phyloP scores from a whole-genome alignment of 1,140 invertebrate species.

The Microplitis demolitor region DNA sequence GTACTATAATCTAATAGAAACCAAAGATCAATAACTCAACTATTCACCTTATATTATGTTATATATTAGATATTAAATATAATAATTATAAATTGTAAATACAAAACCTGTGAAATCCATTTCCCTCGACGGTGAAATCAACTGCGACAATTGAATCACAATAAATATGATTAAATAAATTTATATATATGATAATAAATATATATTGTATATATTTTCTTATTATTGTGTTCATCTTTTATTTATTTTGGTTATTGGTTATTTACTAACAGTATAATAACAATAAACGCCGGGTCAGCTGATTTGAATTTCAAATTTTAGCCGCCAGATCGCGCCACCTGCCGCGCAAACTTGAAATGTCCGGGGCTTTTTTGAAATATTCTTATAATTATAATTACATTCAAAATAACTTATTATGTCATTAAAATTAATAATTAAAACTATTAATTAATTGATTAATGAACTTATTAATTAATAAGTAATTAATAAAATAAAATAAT shows the following conservation, averaged over 20 bases:
- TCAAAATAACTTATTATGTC: no score
- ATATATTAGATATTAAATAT: neutral
- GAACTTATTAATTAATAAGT: no score
- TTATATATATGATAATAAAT: neutral
- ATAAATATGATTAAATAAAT: conserved; percentile 1
- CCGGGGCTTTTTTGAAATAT: no score
- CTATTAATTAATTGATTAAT: no score
- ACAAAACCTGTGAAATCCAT: conserved; percentile 54
- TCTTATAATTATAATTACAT: no score
- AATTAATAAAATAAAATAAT: no score
- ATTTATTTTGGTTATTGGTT: no score
- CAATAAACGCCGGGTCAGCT: neutral
- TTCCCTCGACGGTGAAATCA: conserved; percentile 35
- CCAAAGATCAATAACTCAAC: neutral
- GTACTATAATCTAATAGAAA: no score
- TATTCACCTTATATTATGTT: neutral
- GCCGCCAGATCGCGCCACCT: neutral
- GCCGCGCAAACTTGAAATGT: no score
- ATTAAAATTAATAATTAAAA: no score
- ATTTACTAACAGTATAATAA: neutral
- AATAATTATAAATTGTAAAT: neutral
- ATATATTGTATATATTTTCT: neutral
- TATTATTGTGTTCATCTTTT: neutral
- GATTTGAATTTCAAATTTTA: neutral
- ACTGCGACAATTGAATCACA: conserved; percentile 5